Conservation (phyloP, 1,140 invertebrate genomes). For the Cryptotermes secundus region DNA sequence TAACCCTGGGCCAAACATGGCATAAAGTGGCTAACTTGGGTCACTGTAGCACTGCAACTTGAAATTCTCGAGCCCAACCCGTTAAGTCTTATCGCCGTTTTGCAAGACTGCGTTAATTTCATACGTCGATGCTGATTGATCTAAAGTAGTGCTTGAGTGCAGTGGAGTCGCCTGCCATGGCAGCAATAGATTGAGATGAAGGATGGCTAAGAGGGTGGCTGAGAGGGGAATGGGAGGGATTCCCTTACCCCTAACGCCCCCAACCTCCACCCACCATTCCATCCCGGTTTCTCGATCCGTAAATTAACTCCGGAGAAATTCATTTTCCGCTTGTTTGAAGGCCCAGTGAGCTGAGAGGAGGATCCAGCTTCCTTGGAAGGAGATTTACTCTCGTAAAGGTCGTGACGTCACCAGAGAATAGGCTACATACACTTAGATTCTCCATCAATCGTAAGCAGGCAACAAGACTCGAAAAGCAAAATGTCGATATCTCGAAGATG, state of each 20-base stretch:
- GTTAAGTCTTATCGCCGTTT: conserved; percentile 31
- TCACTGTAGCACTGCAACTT: not conserved
- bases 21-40: not conserved
- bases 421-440: not conserved
- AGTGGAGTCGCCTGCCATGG: not conserved
- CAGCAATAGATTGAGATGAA: conserved; percentile 21
- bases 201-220: conserved; percentile 7
- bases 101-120: conserved; percentile 32
- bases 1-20: not conserved
- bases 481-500: not conserved
- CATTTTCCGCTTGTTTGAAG: conserved; percentile 31
- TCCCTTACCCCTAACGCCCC: not conserved
- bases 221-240: not conserved
- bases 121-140: conserved; percentile 29
- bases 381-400: conserved; percentile 23
- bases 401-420: not conserved
- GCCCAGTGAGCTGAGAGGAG: conserved; percentile 21
- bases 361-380: conserved; percentile 18
- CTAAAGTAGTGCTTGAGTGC: not conserved
- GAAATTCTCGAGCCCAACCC: conserved; percentile 7
- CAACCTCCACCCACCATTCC: not conserved
- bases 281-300: conserved; percentile 26
- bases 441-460: not conserved
- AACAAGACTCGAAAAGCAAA: not conserved
- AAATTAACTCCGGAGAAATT: conserved; percentile 32